Evolutionary conservation across 2,113 vertebrate species (phyloP).

Genomic region (Zootoca vivipara): DNA sequence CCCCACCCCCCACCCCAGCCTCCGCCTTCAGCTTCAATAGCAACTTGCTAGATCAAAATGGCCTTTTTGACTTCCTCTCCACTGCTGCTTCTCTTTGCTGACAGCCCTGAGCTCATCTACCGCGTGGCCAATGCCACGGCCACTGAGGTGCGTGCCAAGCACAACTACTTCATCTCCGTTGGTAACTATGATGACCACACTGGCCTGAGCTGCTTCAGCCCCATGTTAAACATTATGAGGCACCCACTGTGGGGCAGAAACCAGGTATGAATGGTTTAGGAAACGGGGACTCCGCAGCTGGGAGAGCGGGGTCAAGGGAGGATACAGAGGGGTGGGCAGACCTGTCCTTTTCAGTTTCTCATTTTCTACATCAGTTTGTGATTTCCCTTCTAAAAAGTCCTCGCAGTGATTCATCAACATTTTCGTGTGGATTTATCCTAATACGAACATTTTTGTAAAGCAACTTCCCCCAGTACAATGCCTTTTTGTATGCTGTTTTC

Average conservation of each 20-base stretch:
- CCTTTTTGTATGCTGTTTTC: too few relatives aligned
- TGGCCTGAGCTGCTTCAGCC: slow-evolving; percentile 74
- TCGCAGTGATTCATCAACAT: too few relatives aligned
- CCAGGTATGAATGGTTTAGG: slow-evolving; percentile 53
- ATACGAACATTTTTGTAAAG: too few relatives aligned
- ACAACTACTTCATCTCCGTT: slow-evolving; percentile 51
- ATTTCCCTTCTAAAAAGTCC: too few relatives aligned
- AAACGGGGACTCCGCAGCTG: too few relatives aligned
- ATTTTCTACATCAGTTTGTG: too few relatives aligned
- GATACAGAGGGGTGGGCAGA: background rate
- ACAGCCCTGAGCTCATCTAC: slow-evolving; percentile 50
- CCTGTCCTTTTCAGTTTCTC: background rate
- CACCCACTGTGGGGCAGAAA: slow-evolving; percentile 74
- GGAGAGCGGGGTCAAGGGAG: background rate
- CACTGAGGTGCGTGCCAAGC: slow-evolving; percentile 63
- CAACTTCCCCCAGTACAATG: too few relatives aligned
- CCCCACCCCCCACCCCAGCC: too few relatives aligned
- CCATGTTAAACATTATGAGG: slow-evolving; percentile 72
- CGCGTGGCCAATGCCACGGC: slow-evolving; percentile 47
- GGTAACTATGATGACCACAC: slow-evolving; percentile 69
- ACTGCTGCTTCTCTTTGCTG: accelerated
- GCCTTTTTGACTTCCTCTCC: background rate
- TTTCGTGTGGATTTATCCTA: too few relatives aligned
- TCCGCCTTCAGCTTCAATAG: background rate
- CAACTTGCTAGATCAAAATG: background rate